These are phyloP conservation scores for Parasteatoda tepidariorum DNA, from an alignment of 1,140 invertebrate species.

Conservation along the genomic window DNA sequence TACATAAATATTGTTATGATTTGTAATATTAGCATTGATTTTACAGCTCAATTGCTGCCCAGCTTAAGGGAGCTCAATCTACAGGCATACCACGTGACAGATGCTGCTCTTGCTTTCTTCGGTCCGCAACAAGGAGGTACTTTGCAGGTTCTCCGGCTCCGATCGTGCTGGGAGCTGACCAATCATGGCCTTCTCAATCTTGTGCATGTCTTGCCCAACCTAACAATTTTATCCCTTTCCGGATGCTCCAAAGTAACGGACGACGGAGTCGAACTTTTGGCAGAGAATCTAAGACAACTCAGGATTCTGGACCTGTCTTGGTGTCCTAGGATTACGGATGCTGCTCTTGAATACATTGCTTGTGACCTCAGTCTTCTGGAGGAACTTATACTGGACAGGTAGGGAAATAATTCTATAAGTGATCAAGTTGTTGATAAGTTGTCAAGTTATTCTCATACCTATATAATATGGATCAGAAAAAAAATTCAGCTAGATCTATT, in stretches of 20 bases:
- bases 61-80: constrained; percentile 92
- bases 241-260: constrained; percentile 96
- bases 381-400: constrained; percentile 94
- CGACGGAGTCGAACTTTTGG: constrained; percentile 93
- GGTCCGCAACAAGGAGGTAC: constrained; percentile 78
- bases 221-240: constrained; percentile 89
- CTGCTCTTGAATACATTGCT: constrained; percentile 94
- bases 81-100: constrained; percentile 94
- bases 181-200: constrained; percentile 97
- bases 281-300: constrained; percentile 91
- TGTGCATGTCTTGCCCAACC: constrained; percentile 90
- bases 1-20: too few relatives aligned
- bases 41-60: constrained; percentile 83
- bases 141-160: constrained; percentile 85
- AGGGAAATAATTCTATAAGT: too few relatives aligned
- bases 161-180: constrained; percentile 96
- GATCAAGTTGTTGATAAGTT: too few relatives aligned
- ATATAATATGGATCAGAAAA: neutral
- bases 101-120: constrained; percentile 92
- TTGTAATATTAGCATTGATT: too few relatives aligned
- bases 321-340: constrained; percentile 95
- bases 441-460: neutral
- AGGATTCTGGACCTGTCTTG: constrained; percentile 91
- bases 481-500: neutral
- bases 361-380: constrained; percentile 94